Percentiles rank a stretch among this genome's conserved stretches.
These are phyloP conservation scores for Speoplatyrhinus poulsoni DNA, from an alignment of 2,113 vertebrate genomes.

Conservation along the genomic window DNA sequence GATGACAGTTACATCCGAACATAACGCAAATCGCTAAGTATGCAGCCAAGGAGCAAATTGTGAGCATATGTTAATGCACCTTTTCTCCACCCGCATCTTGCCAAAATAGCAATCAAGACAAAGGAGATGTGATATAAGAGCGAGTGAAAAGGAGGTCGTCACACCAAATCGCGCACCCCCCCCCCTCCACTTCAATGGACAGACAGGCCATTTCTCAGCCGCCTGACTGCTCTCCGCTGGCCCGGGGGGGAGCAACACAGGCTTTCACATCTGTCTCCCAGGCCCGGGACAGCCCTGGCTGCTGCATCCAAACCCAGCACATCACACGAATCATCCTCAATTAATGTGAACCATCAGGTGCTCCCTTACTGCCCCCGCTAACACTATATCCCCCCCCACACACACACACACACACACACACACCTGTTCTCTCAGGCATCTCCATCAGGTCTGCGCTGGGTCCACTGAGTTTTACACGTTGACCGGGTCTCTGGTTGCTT, in stretches of 20 bases:
- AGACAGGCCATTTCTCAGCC: constrained; percentile 67
- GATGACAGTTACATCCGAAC: constrained; percentile 29
- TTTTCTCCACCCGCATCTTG: constrained; percentile 52
- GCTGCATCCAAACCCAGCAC: constrained; percentile 57
- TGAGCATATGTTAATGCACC: constrained; percentile 73
- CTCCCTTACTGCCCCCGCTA: constrained; percentile 41
- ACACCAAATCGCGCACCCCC: constrained; percentile 32
- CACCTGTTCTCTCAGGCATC: constrained; percentile 59
- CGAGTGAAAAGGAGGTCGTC: constrained; percentile 57
- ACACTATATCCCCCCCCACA: too few species aligned
- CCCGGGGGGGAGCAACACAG: constrained; percentile 61
- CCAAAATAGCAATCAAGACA: constrained; percentile 71
- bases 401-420: too few species aligned
- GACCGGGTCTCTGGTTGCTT: constrained; percentile 52
- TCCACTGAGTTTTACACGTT: constrained; percentile 59
- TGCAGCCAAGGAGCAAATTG: constrained; percentile 69
- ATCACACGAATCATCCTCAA: constrained; percentile 75
- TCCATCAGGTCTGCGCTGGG: constrained; percentile 51
- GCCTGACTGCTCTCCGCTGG: constrained; percentile 66
- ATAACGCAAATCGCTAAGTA: constrained; percentile 39
- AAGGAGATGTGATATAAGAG: constrained; percentile 69
- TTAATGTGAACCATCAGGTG: constrained; percentile 73
- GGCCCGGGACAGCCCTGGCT: constrained; percentile 67
- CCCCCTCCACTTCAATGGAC: constrained; percentile 18
- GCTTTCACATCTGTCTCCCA: constrained; percentile 79